These are phyloP conservation scores for Brotula barbata DNA, from an alignment of 2,797 vertebrate genomes.

Conservation along the genomic window DNA sequence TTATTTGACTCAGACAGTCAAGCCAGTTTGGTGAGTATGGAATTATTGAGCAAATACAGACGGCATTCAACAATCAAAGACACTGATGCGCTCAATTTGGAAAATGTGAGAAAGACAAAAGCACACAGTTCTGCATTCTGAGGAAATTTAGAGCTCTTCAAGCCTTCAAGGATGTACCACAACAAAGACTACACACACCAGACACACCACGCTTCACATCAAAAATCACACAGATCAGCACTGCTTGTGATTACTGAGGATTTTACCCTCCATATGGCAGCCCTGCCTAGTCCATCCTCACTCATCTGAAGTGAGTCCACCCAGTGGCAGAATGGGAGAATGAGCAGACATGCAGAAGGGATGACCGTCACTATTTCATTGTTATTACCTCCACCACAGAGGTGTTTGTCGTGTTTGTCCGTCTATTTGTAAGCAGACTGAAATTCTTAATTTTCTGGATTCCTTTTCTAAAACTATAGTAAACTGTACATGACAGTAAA, in stretches of 20 bases:
- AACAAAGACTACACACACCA: constrained; percentile 13
- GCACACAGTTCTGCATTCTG: not conserved
- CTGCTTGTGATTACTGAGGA: constrained; percentile 30
- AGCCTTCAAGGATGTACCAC: constrained; percentile 34
- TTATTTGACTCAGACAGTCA: constrained; percentile 35
- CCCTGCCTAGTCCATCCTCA: constrained; percentile 6
- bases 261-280: constrained; percentile 48
- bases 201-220: constrained; percentile 36
- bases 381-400: not conserved
- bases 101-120: constrained; percentile 11
- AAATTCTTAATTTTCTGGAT: no score
- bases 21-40: constrained; percentile 2
- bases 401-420: no score
- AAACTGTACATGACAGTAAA: not conserved
- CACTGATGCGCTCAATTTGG: constrained; percentile 12
- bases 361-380: not conserved
- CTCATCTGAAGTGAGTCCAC: constrained; percentile 40
- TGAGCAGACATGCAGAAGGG: not conserved
- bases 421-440: no score
- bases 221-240: constrained; percentile 49
- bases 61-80: not conserved
- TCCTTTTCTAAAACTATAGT: no score
- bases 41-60: not conserved
- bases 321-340: constrained; percentile 50
- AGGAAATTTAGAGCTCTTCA: constrained; percentile 8